phyloP scores from a whole-genome alignment of 1,140 invertebrate genomes.

The Heliconius himera region DNA sequence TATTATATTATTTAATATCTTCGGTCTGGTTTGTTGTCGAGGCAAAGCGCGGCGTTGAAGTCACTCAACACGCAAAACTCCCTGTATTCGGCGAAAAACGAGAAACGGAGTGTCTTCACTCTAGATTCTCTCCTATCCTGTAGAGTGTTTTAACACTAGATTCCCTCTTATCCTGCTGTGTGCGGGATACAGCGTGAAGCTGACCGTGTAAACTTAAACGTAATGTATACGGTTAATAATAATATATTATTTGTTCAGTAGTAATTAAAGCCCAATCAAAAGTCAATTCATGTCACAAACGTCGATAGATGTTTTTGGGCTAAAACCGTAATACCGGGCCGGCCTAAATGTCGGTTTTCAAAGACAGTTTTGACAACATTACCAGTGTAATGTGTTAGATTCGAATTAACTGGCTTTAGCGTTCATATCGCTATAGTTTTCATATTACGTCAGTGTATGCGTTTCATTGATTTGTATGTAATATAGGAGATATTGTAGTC shows the following conservation, averaged over 20 bases:
- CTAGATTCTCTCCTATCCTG: too few relatives aligned
- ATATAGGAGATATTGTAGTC: neutral
- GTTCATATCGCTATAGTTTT: neutral
- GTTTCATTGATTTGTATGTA: neutral
- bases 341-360: constrained; percentile 10
- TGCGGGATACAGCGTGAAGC: too few relatives aligned
- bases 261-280: neutral
- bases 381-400: constrained; percentile 6
- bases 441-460: neutral
- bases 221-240: neutral
- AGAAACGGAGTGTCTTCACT: too few relatives aligned
- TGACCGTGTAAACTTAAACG: neutral
- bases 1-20: too few relatives aligned
- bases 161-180: too few relatives aligned
- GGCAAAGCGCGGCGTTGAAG: too few relatives aligned
- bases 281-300: constrained; percentile 5
- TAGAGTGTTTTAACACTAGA: too few relatives aligned
- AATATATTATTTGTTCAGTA: neutral
- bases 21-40: too few relatives aligned
- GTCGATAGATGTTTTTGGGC: constrained; percentile 13
- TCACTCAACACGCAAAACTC: too few relatives aligned
- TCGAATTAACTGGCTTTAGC: constrained; percentile 8
- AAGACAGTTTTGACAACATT: constrained; percentile 15
- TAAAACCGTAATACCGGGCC: neutral
- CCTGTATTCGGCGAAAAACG: too few relatives aligned